Evolutionary conservation across 2,888 invertebrate species (phyloP), one percentile per base, ranked within the genome.

Genomic region (Xestia c-nigrum): DNA sequence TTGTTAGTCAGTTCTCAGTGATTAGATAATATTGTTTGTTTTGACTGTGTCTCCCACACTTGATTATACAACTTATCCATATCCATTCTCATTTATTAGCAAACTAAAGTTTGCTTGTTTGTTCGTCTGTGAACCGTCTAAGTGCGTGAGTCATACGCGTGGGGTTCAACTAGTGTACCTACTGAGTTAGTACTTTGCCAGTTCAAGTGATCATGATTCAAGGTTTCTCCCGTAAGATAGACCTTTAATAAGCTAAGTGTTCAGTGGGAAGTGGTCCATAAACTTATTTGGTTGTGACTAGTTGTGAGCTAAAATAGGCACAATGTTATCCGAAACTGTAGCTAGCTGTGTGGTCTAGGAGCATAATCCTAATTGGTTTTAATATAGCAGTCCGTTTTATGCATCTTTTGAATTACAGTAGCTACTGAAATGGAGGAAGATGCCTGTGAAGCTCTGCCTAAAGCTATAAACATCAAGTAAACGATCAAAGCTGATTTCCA

Each of bases 61-160:
- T 86, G 72, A 71, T 83, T 80, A 57, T 70, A 46, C 68, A 80
- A 74, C n/a, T 68, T 84, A 82, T 71, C 68, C 75, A 67, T 83
- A 68, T 67, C 63, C 88, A 85, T 88, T 86, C 85, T 85, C 74
- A 87, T 89, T 76, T 79, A 88, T 90, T 85, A 76, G 80, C 81
- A 84, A 88, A 84, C 82, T 84, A 79, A 31, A 82, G 81, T 89
- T 87, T 89, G 87, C 87, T 89, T 90, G 91, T 93, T 90, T 92
- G 91, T 92, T 91, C 92, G 94, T 94, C 94, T 95, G 91, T 87
- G 89, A 89, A 90, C 89, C 84, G 94, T 95, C 95, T 95, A 91
- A 87, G 88, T 88, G 90, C 88, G 86, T 95, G 94, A 95, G 86
- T 95, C 95, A 95, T 89, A 87, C 79, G 92, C 93, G 95, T 95